phyloP scores from a whole-genome alignment of 2,797 vertebrate genomes.

The Malurus leucopterus region DNA sequence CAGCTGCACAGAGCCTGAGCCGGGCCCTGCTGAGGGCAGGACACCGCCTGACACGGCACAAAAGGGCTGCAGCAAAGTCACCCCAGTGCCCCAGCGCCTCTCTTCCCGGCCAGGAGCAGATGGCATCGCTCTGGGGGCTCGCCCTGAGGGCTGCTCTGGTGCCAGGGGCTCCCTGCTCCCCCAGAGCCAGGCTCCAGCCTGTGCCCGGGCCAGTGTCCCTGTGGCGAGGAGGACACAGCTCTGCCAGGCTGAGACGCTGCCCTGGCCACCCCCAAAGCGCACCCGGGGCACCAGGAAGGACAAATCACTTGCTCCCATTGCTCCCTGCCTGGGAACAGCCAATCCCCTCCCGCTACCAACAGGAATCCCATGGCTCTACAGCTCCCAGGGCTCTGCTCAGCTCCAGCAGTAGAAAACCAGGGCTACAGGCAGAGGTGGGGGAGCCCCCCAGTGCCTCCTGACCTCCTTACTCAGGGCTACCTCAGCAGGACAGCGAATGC shows the following conservation, averaged over 20 bases:
- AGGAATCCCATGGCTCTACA: not conserved
- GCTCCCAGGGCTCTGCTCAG: not conserved
- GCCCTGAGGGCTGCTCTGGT: not conserved
- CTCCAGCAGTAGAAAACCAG: not conserved
- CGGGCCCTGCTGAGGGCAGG: not conserved
- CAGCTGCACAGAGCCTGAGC: not conserved
- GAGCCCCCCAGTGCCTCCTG: not conserved
- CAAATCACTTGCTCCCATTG: not conserved
- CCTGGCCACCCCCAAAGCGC: not conserved
- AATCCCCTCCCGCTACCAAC: not conserved
- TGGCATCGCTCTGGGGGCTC: not conserved
- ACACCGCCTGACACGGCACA: not conserved
- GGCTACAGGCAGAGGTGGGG: not conserved
- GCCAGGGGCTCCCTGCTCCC: not conserved
- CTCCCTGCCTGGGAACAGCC: not conserved
- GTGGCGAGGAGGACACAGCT: not conserved
- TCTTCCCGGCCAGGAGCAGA: not conserved
- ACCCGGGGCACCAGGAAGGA: not conserved
- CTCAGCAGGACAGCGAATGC: not conserved
- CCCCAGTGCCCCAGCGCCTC: not conserved
- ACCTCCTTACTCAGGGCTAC: not conserved
- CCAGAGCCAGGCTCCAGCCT: not conserved
- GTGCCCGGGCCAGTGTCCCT: fast-evolving
- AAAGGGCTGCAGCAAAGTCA: not conserved
- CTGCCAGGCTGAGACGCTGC: not conserved